Conservation (phyloP, 2,797 vertebrate species). For the Myotis vivesi region DNA sequence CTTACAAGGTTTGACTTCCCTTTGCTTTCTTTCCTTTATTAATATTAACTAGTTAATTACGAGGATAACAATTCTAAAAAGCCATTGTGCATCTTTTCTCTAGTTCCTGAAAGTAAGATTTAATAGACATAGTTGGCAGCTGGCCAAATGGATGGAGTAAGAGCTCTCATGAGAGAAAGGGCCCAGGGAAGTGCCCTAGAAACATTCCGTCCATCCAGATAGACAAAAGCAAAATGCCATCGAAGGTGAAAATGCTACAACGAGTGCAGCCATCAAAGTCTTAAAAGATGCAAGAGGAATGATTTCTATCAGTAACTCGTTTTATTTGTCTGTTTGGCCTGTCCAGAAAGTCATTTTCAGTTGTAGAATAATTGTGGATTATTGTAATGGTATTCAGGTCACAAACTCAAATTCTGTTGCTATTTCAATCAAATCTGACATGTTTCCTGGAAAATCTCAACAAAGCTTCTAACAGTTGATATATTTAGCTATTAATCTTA, state of each 20-base stretch:
- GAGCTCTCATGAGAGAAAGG: neutral
- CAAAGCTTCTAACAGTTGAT: neutral
- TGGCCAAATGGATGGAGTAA: neutral
- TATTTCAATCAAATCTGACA: neutral
- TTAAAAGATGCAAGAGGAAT: neutral
- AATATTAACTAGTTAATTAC: too few relatives aligned
- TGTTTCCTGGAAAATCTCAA: neutral
- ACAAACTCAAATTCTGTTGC: neutral
- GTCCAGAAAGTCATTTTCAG: neutral
- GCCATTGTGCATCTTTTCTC: neutral
- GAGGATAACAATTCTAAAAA: neutral
- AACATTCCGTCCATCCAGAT: neutral
- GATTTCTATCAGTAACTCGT: neutral
- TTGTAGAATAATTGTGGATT: neutral
- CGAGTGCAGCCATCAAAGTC: neutral
- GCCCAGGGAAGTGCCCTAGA: neutral
- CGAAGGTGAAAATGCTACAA: neutral
- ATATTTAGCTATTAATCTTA: neutral
- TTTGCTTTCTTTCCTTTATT: too few relatives aligned
- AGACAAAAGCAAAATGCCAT: neutral
- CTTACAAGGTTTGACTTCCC: too few relatives aligned
- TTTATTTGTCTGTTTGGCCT: neutral
- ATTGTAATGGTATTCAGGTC: neutral
- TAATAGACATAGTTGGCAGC: neutral
- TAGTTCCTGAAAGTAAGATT: neutral